These are phyloP conservation scores for Diachasmimorpha longicaudata DNA, from an alignment of 1,140 invertebrate species.

Conservation along the genomic window DNA sequence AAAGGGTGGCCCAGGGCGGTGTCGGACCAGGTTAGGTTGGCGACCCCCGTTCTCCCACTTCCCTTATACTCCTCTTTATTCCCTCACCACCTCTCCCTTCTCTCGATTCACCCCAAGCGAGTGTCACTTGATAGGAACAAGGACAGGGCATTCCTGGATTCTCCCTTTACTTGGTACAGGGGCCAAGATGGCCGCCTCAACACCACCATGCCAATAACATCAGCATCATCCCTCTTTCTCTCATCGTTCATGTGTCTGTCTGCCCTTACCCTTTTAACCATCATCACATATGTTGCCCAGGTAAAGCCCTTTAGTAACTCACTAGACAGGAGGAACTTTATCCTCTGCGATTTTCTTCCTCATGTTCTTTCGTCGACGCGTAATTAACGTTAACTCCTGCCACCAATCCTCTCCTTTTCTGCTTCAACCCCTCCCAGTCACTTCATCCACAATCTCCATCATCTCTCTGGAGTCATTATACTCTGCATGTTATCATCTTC, in stretches of 20 bases:
- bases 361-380: slow-evolving; percentile 27
- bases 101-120: slow-evolving; percentile 30
- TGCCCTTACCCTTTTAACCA: slow-evolving; percentile 29
- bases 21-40: slow-evolving; percentile 45
- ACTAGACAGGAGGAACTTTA: slow-evolving; percentile 10
- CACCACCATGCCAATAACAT: slow-evolving; percentile 68
- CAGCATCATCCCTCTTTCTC: slow-evolving; percentile 48
- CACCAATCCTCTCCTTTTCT: neutral
- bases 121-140: slow-evolving; percentile 61
- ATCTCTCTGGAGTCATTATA: neutral
- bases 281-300: slow-evolving; percentile 13
- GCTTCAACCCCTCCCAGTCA: neutral
- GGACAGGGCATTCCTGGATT: slow-evolving; percentile 47
- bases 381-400: slow-evolving; percentile 43
- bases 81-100: neutral
- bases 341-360: slow-evolving; percentile 26
- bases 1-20: slow-evolving; percentile 51
- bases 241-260: slow-evolving; percentile 46
- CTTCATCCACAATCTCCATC: neutral
- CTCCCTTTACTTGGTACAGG: slow-evolving; percentile 14
- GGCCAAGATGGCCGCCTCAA: slow-evolving; percentile 66
- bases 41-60: neutral
- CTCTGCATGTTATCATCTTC: neutral
- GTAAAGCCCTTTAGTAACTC: slow-evolving; percentile 29
- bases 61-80: neutral